Base-by-base conservation (phyloP, 2,888 invertebrate genomes). In the Gerris lacustris region DNA sequence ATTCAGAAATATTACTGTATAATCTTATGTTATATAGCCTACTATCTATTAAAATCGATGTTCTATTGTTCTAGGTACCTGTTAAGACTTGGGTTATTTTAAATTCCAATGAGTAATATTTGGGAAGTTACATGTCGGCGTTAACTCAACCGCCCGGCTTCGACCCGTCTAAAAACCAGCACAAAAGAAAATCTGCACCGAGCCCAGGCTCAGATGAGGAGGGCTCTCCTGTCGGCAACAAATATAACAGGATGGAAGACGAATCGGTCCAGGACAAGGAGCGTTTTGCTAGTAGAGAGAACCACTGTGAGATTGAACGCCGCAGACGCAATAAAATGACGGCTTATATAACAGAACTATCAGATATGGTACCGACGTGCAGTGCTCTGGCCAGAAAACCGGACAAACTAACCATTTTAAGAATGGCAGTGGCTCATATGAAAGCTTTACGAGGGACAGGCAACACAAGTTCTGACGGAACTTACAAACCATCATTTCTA, bases 341-440 rank as follows among this genome's bases (percentile, higher is more conserved):
- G 78, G 95, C 97, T 77, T 99, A 99, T 84, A 98, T 99, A 82
- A 97, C 97, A 79, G 98, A 99, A 84, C 86, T 99, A 78, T 97
- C 96, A 76, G 98, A 98, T 83, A 98, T 99, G 98, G 97, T 98
- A 79, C 98, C 98, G 79, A 96, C 98, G 78, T 97, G 97, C 84
- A 95, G 94, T 79, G 96, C 97, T 67, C 86, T 98, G 76, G 98
- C 98, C 71, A 87, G 98, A 76, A 99, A 99, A 82, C 98, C 98
- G 69, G 99, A 99, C 85, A 99, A 99, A 83, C 87, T 99, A 75
- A 99, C 98, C 77, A 98, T 99, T 81, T 87, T 99, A 74, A 88
- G 99, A 79, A 98, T 99, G 98, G 98, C 99, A 67, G 98, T 99
- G 73, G 96, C 97, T 31, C 98, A 99, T 82, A 99, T 99, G 98